Conservation (phyloP, 1,140 invertebrate species). For the Physella acuta region DNA sequence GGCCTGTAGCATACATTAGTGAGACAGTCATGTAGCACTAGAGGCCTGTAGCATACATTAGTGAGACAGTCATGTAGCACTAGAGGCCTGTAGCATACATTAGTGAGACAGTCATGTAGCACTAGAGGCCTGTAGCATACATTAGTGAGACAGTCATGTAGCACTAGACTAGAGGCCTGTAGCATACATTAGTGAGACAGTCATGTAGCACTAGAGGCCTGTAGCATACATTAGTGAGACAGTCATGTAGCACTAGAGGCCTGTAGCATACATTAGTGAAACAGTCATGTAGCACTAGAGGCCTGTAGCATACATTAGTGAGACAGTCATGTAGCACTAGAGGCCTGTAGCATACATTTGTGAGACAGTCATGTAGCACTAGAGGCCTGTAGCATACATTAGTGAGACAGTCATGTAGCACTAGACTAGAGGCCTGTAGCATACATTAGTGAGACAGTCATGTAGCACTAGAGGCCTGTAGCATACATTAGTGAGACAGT, state of each 20-base stretch:
- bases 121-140: slow-evolving; percentile 49
- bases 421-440: slow-evolving; percentile 35
- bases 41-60: slow-evolving; percentile 51
- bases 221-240: slow-evolving; percentile 53
- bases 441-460: slow-evolving; percentile 41
- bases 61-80: slow-evolving; percentile 57
- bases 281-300: slow-evolving; percentile 47
- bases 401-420: slow-evolving; percentile 57
- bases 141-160: slow-evolving; percentile 59
- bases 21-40: slow-evolving; percentile 45
- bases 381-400: slow-evolving; percentile 50
- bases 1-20: slow-evolving; percentile 43
- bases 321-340: slow-evolving; percentile 55
- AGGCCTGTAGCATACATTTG: slow-evolving; percentile 43
- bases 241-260: slow-evolving; percentile 52
- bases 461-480: slow-evolving; percentile 49
- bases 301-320: slow-evolving; percentile 52
- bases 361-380: slow-evolving; percentile 44
- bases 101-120: slow-evolving; percentile 39
- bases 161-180: slow-evolving; percentile 36
- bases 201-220: slow-evolving; percentile 47
- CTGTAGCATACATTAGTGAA: slow-evolving; percentile 42
- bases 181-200: slow-evolving; percentile 39
- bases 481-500: slow-evolving; percentile 56
- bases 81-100: slow-evolving; percentile 42